phyloP scores from a whole-genome alignment of 2,797 vertebrate genomes.

The Spinus pinus region DNA sequence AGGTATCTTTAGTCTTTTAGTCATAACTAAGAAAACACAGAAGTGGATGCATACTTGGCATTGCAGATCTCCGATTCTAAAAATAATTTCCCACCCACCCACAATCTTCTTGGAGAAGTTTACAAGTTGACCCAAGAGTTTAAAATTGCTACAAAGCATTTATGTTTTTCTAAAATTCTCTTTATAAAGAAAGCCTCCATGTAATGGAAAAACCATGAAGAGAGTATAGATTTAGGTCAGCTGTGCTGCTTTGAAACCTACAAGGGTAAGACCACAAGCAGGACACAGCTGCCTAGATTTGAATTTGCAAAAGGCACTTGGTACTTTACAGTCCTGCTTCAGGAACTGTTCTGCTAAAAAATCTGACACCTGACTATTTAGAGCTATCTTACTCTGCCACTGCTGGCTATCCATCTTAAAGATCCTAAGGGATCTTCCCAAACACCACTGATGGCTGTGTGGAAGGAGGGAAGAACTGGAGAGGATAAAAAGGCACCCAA shows the following conservation, averaged over 20 bases:
- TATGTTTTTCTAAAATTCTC: not conserved
- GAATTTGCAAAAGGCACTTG: not conserved
- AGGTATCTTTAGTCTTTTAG: not conserved
- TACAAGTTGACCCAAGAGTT: not conserved
- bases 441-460: not conserved
- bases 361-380: not conserved
- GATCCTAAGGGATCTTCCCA: not conserved
- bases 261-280: not conserved
- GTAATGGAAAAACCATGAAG: not conserved
- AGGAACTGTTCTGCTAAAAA: not conserved
- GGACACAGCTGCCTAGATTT: accelerated
- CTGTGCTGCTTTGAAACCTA: not conserved
- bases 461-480: not conserved
- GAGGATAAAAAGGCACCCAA: not conserved
- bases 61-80: not conserved
- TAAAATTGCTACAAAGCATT: not conserved
- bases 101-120: not conserved
- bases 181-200: not conserved
- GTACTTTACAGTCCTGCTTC: not conserved
- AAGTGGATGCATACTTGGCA: not conserved
- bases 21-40: not conserved
- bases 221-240: not conserved
- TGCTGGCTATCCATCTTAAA: not conserved
- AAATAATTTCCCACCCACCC: not conserved
- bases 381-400: not conserved